Base-by-base conservation (phyloP, 2,113 vertebrate species). In the Myiagra hebetior region DNA sequence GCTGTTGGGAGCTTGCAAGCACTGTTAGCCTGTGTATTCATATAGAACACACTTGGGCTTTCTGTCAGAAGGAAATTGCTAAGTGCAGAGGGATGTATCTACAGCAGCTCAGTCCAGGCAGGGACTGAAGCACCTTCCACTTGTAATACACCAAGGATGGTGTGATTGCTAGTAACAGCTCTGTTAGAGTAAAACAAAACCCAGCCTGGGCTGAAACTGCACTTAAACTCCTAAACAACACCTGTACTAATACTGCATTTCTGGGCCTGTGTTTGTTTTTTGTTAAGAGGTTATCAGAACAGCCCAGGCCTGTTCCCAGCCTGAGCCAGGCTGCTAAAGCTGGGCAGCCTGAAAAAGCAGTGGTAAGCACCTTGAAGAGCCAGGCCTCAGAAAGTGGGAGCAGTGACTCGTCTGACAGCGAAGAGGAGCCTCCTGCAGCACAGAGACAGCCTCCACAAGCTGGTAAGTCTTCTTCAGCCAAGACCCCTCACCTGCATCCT, bases 361-460 rank as follows among this genome's bases (percentile, higher is more conserved):
- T 47, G 56, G 95, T 85, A 27, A 91, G 76, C 77, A 55, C 85
- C 87, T 89, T 80, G 96, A 98, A 98, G 88, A 93, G 74, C 95
- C 95, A 42, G 68, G 91, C 37, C 65, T 97, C 95, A 1, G 95
- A 84, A 82, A 95, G 80, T 7, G 89, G 11, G 46, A 97, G 96
- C 88, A 95, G 89, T 78, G 97, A 96, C 87, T 97, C 95, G 0
- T 98, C 98, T 26, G 97, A 97, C 86, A 98, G 98, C 2, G 97
- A 98, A 85, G 95, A 97, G 47, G 88, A 93, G 69, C 27, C 94
- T 33, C 91, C 97, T 2, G 88, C 39, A 0, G 85, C 94, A 21
- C 97, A 95, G 55, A 55, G 39, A 31, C 83, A 55, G 30, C 49
- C 75, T 79, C 26, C 22, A 1, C 72, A 60, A 76, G 46, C 86